Base-by-base conservation (phyloP, 2,888 invertebrate genomes). In the Drosophila mettleri region DNA sequence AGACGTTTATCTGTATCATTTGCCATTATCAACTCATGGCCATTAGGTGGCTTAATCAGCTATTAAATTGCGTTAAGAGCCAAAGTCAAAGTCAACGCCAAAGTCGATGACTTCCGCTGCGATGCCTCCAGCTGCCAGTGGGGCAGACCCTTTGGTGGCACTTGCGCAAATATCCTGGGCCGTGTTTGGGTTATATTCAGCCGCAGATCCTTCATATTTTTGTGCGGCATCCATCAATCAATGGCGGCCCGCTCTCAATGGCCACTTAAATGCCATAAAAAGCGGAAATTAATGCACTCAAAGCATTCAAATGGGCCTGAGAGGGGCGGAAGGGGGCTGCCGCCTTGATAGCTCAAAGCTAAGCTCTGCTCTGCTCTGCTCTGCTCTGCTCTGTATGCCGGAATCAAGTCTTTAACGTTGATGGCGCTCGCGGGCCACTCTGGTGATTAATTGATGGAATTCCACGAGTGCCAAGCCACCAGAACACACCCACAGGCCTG, bases 381-480 rank as follows among this genome's bases (percentile, higher is more conserved):
- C 31, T 38, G 65, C 48, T 58, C 36, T 36, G 34, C 64, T 49
- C 29, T 59, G 20, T 51, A 38, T 52, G 74, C 52, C 63, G 76
- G 76, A 53, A 69, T 79, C 73, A 67, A 69, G 80, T 80, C 67
- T 46, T 74, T 61, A 77, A 58, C 62, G 61, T 53, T 39, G 66
- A 59, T 66, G 60, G 52, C 55, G 76, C 72, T 76, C 67, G 72
- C 74, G 74, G 80, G 77, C 78, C 87, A 87, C 83, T 88, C 75
- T 57, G 59, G 78, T 89, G 89, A 89, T 90, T 89, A 89, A 89
- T 89, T 90, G 85, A 75, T 67, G 73, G 75, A 78, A 86, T 80
- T 81, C 74, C 81, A 65, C 64, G 64, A 62, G 69, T 43, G 60
- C 67, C 55, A 43, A 38, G 53, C 22, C 57, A 43, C n/a, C 38